Evolutionary conservation across 2,888 invertebrate genomes (phyloP).

Genomic region (Stenurella melanura): DNA sequence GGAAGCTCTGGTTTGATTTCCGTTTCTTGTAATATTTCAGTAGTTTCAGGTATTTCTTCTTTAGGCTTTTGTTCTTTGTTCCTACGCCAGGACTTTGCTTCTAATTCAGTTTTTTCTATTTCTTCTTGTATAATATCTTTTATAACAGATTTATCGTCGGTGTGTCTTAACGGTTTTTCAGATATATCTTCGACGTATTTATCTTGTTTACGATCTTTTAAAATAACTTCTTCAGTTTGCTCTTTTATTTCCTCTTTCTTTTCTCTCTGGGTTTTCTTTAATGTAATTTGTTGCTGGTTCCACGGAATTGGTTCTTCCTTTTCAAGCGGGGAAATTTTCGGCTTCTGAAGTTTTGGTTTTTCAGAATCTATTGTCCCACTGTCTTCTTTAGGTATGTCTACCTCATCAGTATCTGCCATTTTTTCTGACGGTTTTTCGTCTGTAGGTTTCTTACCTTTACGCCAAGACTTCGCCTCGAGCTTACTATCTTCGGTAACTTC

Average conservation of each 20-base stretch:
- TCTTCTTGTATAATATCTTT: slow-evolving; percentile 25
- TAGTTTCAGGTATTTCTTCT: slow-evolving; percentile 63
- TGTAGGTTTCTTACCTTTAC: slow-evolving; percentile 49
- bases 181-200: neutral
- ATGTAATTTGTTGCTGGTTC: slow-evolving; percentile 78
- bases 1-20: slow-evolving; percentile 47
- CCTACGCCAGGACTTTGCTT: slow-evolving; percentile 41
- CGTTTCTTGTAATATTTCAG: slow-evolving; percentile 39
- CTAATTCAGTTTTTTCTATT: slow-evolving; percentile 32
- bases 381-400: neutral
- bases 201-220: slow-evolving; percentile 52
- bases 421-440: slow-evolving; percentile 2
- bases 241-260: slow-evolving; percentile 68
- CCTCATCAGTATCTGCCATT: neutral
- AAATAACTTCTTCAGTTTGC: slow-evolving; percentile 53
- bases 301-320: slow-evolving; percentile 72
- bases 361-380: neutral
- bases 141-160: slow-evolving; percentile 11
- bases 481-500: slow-evolving; percentile 61
- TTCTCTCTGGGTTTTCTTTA: slow-evolving; percentile 72
- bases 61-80: slow-evolving; percentile 48
- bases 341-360: neutral
- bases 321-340: slow-evolving; percentile 65
- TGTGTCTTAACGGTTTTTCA: slow-evolving; percentile 4
- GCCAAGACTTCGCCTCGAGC: slow-evolving; percentile 61